Conservation (phyloP, 2,797 vertebrate genomes). For the Oreortyx pictus region DNA sequence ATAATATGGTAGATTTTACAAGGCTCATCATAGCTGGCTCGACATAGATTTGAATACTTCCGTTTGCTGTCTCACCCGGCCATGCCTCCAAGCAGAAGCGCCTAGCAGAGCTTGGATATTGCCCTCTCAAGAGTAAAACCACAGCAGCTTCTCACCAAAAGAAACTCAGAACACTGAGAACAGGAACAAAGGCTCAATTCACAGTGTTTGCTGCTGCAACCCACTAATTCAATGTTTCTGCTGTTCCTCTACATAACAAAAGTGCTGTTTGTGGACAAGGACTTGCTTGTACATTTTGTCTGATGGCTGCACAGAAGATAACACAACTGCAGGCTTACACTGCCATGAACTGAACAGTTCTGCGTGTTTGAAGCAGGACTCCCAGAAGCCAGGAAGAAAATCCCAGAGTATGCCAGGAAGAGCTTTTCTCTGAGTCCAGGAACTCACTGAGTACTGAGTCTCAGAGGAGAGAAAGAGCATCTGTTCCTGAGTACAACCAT, state of each 20-base stretch:
- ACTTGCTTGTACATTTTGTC: neutral
- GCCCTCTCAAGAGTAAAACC: neutral
- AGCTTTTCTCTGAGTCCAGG: neutral
- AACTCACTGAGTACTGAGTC: neutral
- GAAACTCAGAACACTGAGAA: neutral
- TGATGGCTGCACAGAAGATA: neutral
- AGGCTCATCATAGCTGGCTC: neutral
- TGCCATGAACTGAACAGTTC: neutral
- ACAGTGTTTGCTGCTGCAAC: rapidly evolving
- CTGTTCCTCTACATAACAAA: neutral
- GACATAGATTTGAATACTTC: neutral
- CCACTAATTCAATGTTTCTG: too few relatives aligned
- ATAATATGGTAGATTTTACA: neutral
- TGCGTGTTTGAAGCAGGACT: neutral
- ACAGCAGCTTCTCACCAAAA: neutral
- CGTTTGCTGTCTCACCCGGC: neutral
- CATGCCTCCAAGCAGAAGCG: rapidly evolving
- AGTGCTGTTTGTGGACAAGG: neutral
- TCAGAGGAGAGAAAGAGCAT: neutral
- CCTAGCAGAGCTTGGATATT: neutral
- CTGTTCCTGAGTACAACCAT: neutral
- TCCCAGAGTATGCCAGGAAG: neutral
- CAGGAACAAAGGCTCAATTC: constrained; percentile 18
- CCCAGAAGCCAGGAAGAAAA: neutral
- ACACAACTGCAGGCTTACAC: neutral